These are phyloP conservation scores for Dolomedes plantarius DNA, from an alignment of 2,888 invertebrate genomes.

Conservation along the genomic window DNA sequence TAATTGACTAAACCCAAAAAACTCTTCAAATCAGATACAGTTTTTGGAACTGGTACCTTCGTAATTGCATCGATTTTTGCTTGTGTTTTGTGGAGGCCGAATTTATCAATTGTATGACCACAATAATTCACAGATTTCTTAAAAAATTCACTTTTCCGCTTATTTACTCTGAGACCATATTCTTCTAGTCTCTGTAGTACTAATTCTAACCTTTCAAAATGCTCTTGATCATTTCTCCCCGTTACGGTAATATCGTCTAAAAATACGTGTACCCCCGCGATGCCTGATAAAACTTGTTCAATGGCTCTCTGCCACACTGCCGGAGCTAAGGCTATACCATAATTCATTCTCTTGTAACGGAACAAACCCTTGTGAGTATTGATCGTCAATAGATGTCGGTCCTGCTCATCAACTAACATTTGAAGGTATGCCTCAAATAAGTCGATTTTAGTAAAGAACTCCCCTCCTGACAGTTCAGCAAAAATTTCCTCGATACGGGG, in stretches of 20 bases:
- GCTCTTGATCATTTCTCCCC: constrained; percentile 26
- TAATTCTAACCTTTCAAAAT: constrained; percentile 27
- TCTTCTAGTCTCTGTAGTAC: constrained; percentile 13
- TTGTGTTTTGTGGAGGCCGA: constrained; percentile 44
- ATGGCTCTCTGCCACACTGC: constrained; percentile 71
- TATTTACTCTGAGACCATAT: constrained; percentile 20
- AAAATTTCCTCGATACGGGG: constrained; percentile 75
- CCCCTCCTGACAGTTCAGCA: constrained; percentile 73
- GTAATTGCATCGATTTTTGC: constrained; percentile 51
- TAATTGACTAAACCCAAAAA: constrained; percentile 22
- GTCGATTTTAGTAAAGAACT: constrained; percentile 74
- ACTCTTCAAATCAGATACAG: constrained; percentile 51
- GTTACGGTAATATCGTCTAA: constrained; percentile 30
- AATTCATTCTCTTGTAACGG: constrained; percentile 75
- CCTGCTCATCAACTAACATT: constrained; percentile 75
- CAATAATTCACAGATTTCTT: constrained; percentile 32
- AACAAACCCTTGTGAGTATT: constrained; percentile 76
- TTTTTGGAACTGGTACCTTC: constrained; percentile 50
- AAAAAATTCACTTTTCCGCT: constrained; percentile 22
- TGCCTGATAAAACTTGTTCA: constrained; percentile 36
- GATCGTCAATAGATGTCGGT: constrained; percentile 75
- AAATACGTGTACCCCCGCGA: constrained; percentile 22
- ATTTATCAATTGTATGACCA: constrained; percentile 40
- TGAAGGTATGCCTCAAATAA: constrained; percentile 76
- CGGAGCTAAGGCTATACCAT: constrained; percentile 76